Evolutionary conservation across 2,888 invertebrate species (phyloP), one percentile per base, ranked within the genome.

Genomic region (Xestia rhomboidea): DNA sequence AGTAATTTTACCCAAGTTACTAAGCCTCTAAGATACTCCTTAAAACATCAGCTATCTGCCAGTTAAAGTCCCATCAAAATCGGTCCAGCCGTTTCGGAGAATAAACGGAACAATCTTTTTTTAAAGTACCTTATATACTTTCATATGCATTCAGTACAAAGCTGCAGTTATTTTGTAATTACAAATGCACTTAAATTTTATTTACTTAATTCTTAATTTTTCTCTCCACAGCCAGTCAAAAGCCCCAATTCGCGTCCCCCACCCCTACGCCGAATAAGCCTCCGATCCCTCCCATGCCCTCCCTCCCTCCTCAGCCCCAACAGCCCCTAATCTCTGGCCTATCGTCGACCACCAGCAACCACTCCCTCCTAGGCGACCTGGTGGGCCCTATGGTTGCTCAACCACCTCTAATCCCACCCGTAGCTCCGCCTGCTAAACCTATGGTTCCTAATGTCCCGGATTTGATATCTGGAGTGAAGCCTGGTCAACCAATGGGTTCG

Each of bases 401-500:
- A 44, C 74, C 51, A 51, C 90, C 90, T 1, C 86, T 91, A 0
- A 77, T 93, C 8, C 88, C 83, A 7, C 86, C 92, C 0, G 13
- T 89, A 27, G 79, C 90, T 0, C 91, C 91, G 0, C 91, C 93
- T 2, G 62, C 91, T 0, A 93, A 92, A 85, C 92, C 94, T 0
- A 84, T 91, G 24, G 82, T 90, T 3, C 85, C 91, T 0, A 87
- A 82, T 4, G 92, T 96, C 0, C 96, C 96, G 0, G 96, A 96
- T 86, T 83, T 96, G 5, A 96, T 95, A 60, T 95, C 96, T 1
- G 95, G 93, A 0, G 94, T 95, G 0, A 95, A 95, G 87, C 94
- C 85, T 0, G 71, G 66, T 0, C 73, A 85, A 27, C 83, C 85
- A 15, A 27, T 77, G 38, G 11, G 73, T 60, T 13, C 63, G 0